phyloP scores from a whole-genome alignment of 2,797 vertebrate genomes.

The Carapus acus region DNA sequence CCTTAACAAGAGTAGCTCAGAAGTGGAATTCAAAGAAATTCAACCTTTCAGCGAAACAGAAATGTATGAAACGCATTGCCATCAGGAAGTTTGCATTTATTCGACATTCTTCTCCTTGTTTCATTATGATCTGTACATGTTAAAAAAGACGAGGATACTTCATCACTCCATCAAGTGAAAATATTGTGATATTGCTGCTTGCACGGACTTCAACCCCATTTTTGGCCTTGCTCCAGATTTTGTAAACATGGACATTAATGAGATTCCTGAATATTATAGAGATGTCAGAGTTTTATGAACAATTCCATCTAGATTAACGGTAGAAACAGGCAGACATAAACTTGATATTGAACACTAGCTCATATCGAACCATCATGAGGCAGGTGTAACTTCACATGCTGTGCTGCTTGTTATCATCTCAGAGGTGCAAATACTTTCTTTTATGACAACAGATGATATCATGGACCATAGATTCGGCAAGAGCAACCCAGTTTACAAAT shows the following conservation, averaged over 20 bases:
- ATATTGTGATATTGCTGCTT: conserved; percentile 51
- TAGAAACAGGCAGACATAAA: conserved; percentile 70
- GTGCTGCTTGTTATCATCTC: conserved; percentile 33
- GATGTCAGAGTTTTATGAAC: conserved; percentile 59
- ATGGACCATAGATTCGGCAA: conserved; percentile 28
- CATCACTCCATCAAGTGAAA: conserved; percentile 44
- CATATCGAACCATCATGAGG: conserved; percentile 60
- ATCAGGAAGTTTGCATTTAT: conserved; percentile 68
- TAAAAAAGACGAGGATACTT: conserved; percentile 62
- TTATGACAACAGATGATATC: conserved; percentile 37
- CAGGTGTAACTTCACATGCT: conserved; percentile 73
- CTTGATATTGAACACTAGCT: conserved; percentile 66
- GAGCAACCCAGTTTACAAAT: conserved; percentile 24
- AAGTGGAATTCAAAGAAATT: too few species aligned
- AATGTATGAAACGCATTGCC: conserved; percentile 12
- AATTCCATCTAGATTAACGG: conserved; percentile 42
- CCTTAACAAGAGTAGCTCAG: too few species aligned
- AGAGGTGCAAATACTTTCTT: conserved; percentile 27
- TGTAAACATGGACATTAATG: conserved; percentile 75
- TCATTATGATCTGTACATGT: conserved; percentile 64
- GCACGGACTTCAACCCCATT: conserved; percentile 53
- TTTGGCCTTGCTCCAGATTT: conserved; percentile 65
- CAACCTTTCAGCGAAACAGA: background rate
- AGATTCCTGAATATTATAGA: conserved; percentile 65
- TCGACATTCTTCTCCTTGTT: conserved; percentile 71